Percentiles rank a stretch among this genome's conserved stretches.
Conservation (phyloP, 2,797 vertebrate genomes). For the Percopsis omiscomaycus region DNA sequence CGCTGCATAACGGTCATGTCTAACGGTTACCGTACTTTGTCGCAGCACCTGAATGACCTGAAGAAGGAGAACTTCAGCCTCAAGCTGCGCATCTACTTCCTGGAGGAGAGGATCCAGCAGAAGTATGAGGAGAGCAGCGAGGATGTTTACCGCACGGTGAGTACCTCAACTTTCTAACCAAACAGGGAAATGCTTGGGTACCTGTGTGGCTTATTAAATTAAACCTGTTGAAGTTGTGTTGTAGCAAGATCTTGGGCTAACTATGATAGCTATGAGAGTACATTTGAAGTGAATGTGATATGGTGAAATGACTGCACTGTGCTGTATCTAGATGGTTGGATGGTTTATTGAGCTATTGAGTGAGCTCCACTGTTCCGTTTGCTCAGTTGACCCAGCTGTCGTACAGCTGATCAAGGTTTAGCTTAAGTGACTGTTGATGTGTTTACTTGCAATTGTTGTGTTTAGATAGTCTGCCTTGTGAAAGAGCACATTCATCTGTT, state of each 20-base stretch:
- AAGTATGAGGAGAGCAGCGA: slow-evolving; percentile 92
- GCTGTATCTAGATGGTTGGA: not conserved
- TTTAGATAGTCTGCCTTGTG: not conserved
- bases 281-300: not conserved
- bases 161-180: slow-evolving; percentile 35
- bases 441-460: slow-evolving; percentile 37
- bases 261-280: not conserved
- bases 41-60: slow-evolving; percentile 98
- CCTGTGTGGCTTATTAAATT: not conserved
- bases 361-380: slow-evolving; percentile 14
- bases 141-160: slow-evolving; percentile 91
- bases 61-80: slow-evolving; percentile 99
- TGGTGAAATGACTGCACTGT: not conserved
- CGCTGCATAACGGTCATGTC: slow-evolving; percentile 86
- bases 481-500: slow-evolving; percentile 9
- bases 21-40: slow-evolving; percentile 96
- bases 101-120: slow-evolving; percentile 96
- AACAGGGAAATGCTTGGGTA: not conserved
- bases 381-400: slow-evolving; percentile 56
- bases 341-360: slow-evolving; percentile 1
- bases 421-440: slow-evolving; percentile 23
- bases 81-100: slow-evolving; percentile 98
- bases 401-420: slow-evolving; percentile 16
- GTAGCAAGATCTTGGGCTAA: not conserved
- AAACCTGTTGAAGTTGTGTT: slow-evolving; percentile 14